A percentile compares a stretch with the other conserved stretches of the same genome.
Evolutionary conservation across 2,113 vertebrate species (phyloP).

Genomic region (Rhabdornis inornatus): DNA sequence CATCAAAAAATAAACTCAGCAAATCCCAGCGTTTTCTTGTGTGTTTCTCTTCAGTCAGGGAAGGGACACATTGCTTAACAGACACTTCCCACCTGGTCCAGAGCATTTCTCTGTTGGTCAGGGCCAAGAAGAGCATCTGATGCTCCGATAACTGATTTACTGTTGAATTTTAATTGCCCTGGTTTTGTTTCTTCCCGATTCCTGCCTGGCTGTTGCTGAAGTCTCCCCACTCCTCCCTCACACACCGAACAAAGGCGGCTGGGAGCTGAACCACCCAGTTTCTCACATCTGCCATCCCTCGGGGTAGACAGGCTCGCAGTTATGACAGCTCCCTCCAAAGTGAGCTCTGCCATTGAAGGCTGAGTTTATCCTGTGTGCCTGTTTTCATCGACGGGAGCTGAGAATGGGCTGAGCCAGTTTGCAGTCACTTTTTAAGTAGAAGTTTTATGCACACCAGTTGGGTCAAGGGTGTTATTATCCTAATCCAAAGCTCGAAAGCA

Average conservation of each 20-base stretch:
- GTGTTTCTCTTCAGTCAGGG: not conserved
- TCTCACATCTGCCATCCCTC: conserved; percentile 20
- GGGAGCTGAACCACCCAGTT: not conserved
- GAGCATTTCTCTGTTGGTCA: not conserved
- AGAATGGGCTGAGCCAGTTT: not conserved
- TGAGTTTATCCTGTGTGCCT: not conserved
- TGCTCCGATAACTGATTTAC: not conserved
- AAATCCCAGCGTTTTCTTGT: not conserved
- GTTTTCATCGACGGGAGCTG: not conserved
- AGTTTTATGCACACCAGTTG: not conserved
- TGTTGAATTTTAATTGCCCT: not conserved
- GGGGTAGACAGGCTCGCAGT: not conserved
- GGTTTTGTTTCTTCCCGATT: not conserved
- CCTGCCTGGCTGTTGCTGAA: not conserved
- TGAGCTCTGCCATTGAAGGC: not conserved
- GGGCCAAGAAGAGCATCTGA: not conserved
- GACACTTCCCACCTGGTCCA: not conserved
- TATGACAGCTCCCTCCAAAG: conserved; percentile 28
- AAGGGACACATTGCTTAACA: not conserved
- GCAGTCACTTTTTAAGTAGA: not conserved
- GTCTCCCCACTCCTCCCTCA: not conserved
- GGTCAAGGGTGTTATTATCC: not conserved
- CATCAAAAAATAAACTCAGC: not conserved
- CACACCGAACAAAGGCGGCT: not conserved
- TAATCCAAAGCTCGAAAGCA: not conserved